Base-by-base conservation (phyloP, 2,888 invertebrate species). In the Sarcophaga subvicina region DNA sequence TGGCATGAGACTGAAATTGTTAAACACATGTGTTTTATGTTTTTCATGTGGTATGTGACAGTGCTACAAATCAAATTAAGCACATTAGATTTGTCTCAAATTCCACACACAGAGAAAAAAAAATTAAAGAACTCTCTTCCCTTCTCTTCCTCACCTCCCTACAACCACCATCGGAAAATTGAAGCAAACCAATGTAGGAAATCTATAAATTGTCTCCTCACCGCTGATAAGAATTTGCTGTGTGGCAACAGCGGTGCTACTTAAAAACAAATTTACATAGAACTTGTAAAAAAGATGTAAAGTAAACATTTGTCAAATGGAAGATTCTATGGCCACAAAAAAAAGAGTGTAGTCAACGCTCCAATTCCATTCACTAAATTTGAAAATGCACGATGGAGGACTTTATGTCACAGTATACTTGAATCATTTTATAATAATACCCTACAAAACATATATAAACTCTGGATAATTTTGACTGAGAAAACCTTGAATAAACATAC, bases 1-100 rank as follows among this genome's bases (percentile, higher is more conserved):
- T 80, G 77, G 59, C 71, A 82, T 77, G 71, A 71, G 64, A 82
- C 71, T 64, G 20, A 79, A 84, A 80, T 76, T 80, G 72, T 70
- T 78, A 78, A 86, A 81, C 83, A 80, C 80, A 86, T 80, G 83
- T 81, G 83, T 83, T 83, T 81, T 83, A 80, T 69, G 64, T 76
- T 77, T 76, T 80, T 80, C 80, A 78, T 75, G 83, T 86, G 86
- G 78, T 86, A 86, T 86, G 83, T 86, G 86, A 83, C 83, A 83
- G 79, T 62, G 78, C 80, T 81, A 83, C 86, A 83, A 86, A 86
- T 86, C 83, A 86, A 86, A 86, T 86, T 78, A 86, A 83, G 80
- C 54, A 86, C 80, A 75, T 77, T 86, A 80, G 78, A 86, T 86
- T 81, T 83, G 76, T 86, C 75, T 83, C 75, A 70, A 80, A 81